Conservation (phyloP, 2,113 vertebrate genomes). For the Sakesphorus luctuosus region DNA sequence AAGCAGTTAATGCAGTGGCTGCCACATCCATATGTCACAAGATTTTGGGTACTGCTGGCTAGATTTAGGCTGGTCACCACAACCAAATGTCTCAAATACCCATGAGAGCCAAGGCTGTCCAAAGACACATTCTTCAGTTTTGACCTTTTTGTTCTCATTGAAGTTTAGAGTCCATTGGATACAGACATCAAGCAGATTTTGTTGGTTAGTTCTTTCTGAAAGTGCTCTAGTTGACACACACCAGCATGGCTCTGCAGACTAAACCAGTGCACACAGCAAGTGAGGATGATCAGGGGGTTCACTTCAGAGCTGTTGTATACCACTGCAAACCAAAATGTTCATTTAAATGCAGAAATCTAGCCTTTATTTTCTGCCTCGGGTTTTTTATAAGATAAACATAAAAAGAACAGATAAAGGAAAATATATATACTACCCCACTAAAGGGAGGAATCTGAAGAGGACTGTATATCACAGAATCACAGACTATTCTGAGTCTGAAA, state of each 20-base stretch:
- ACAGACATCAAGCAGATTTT: neutral
- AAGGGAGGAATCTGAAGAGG: neutral
- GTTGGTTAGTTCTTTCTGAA: neutral
- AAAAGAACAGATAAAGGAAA: neutral
- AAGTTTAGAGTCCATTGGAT: neutral
- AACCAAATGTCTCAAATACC: neutral
- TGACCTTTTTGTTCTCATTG: neutral
- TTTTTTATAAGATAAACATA: neutral
- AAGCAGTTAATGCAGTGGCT: neutral
- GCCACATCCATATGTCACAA: neutral
- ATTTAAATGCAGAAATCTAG: neutral
- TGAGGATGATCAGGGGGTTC: neutral
- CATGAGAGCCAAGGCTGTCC: neutral
- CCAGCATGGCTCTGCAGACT: neutral
- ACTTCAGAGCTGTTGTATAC: neutral
- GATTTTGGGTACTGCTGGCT: neutral
- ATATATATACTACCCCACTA: neutral
- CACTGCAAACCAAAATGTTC: neutral
- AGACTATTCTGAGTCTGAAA: no score
- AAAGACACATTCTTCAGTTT: neutral
- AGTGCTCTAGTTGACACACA: neutral
- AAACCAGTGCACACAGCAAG: rapidly evolving
- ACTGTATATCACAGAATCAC: no score
- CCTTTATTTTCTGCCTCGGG: neutral
- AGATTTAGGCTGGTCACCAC: neutral